Percentiles rank a stretch among this genome's conserved stretches.
These are phyloP conservation scores for Onychomys arenicola DNA, from an alignment of 2,797 vertebrate species.

Conservation along the genomic window DNA sequence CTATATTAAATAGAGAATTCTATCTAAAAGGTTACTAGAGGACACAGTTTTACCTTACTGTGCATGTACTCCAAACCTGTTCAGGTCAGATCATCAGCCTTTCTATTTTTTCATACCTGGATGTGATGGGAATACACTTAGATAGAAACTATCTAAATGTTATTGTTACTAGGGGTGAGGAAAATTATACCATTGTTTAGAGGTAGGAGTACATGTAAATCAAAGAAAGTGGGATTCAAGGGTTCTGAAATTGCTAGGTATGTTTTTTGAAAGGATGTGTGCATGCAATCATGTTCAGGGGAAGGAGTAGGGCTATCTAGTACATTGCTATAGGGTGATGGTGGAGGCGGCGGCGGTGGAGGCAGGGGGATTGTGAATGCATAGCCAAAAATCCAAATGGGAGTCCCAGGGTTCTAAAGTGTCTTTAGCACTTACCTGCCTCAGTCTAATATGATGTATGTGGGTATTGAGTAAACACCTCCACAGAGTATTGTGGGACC, in stretches of 20 bases:
- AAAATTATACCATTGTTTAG: not conserved
- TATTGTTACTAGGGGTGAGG: not conserved
- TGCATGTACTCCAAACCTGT: not conserved
- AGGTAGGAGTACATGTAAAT: not conserved
- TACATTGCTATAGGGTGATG: not conserved
- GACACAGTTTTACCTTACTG: not conserved
- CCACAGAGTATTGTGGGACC: not conserved
- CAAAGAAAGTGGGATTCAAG: not conserved
- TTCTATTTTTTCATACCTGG: not conserved
- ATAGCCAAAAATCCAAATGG: not conserved
- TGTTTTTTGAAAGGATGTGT: not conserved
- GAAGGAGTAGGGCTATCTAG: not conserved
- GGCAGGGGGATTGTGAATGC: not conserved
- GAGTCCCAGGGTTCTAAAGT: not conserved
- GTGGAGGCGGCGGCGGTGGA: too few species aligned
- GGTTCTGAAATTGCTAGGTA: not conserved
- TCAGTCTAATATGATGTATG: not conserved
- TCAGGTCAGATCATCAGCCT: not conserved
- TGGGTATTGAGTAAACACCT: too few species aligned
- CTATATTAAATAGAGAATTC: not conserved
- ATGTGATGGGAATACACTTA: not conserved
- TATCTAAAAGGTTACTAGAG: not conserved
- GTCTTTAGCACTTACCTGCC: not conserved
- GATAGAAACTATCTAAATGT: not conserved
- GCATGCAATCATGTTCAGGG: not conserved